These are phyloP conservation scores for Lepidocyrtinus sp. DNA, from an alignment of 2,888 invertebrate species.

Conservation along the genomic window DNA sequence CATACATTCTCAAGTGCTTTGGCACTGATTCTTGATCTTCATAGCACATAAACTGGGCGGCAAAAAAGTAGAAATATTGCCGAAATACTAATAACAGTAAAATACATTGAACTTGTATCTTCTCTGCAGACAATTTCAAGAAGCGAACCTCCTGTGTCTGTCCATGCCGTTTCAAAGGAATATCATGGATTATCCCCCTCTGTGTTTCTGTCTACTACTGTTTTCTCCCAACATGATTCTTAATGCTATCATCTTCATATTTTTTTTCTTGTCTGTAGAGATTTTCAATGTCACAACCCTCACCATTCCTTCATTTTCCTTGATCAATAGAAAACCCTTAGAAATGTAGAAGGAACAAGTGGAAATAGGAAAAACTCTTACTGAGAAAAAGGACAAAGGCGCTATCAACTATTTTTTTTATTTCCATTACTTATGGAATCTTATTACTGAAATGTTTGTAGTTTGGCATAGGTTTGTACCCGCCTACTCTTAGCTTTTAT, in stretches of 20 bases:
- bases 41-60: neutral
- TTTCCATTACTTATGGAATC: slow-evolving; percentile 8
- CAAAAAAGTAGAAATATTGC: neutral
- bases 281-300: slow-evolving; percentile 11
- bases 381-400: slow-evolving; percentile 13
- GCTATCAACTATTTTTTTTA: neutral
- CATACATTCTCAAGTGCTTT: slow-evolving; percentile 5
- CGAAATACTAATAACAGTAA: slow-evolving; percentile 3
- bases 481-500: no score
- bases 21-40: slow-evolving; percentile 12
- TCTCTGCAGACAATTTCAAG: neutral
- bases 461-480: no score
- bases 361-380: slow-evolving; percentile 3
- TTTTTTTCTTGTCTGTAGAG: slow-evolving; percentile 1
- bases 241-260: slow-evolving; percentile 6
- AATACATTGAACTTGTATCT: slow-evolving; percentile 13
- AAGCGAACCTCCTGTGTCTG: neutral
- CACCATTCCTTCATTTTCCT: neutral
- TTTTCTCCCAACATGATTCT: neutral
- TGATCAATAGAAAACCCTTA: neutral
- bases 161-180: neutral
- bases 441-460: no score
- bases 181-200: slow-evolving; percentile 11
- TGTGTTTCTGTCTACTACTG: neutral
- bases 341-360: slow-evolving; percentile 7